Evolutionary conservation across 2,797 vertebrate species (phyloP).

Genomic region (Gila robusta): DNA sequence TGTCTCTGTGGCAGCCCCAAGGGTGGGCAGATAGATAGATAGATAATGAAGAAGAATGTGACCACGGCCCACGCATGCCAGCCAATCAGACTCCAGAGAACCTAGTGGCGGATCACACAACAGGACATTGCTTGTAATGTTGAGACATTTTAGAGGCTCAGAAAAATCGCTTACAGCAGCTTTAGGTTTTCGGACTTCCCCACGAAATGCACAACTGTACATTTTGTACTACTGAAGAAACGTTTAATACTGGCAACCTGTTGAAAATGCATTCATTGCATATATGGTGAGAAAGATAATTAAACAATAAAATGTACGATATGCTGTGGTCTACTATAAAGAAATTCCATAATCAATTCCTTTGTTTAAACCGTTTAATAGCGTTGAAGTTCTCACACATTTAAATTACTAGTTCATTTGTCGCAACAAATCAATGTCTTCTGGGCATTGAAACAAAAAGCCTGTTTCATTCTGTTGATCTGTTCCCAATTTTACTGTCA

Average conservation of each 20-base stretch:
- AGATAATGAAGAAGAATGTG: background rate
- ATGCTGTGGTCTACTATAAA: background rate
- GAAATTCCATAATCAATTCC: background rate
- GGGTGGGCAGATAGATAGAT: no score
- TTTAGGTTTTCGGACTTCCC: background rate
- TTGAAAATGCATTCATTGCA: conserved; percentile 1
- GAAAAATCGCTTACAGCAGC: background rate
- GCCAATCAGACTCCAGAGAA: background rate
- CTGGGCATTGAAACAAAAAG: background rate
- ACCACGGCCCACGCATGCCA: background rate
- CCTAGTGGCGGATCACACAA: background rate
- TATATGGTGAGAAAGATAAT: background rate
- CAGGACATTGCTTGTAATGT: background rate
- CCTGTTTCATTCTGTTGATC: background rate
- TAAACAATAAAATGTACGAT: background rate
- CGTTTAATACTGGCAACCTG: background rate
- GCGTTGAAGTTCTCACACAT: no score
- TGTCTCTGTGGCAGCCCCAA: background rate
- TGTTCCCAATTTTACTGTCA: background rate
- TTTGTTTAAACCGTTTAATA: background rate
- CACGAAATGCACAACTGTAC: background rate
- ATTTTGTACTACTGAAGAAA: background rate
- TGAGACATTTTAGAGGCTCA: background rate
- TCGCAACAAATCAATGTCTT: background rate
- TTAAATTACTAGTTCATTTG: background rate